Conservation (phyloP, 2,797 vertebrate genomes). For the Mormyrops attenuatus region DNA sequence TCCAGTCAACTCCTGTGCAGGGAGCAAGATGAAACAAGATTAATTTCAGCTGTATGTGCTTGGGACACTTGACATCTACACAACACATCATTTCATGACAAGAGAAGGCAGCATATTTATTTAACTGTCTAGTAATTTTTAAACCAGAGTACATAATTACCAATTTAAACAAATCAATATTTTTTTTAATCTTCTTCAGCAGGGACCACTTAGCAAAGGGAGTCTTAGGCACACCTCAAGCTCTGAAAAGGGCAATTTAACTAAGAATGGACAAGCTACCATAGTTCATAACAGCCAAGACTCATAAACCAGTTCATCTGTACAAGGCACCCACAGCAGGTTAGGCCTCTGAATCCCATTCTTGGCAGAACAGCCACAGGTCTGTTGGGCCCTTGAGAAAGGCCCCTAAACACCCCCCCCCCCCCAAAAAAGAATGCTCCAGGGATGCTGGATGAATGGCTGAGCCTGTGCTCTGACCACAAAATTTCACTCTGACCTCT, state of each 20-base stretch:
- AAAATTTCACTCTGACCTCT: background rate
- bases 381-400: background rate
- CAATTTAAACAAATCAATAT: background rate
- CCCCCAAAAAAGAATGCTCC: background rate
- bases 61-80: background rate
- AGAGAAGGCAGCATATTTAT: background rate
- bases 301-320: background rate
- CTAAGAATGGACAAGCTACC: background rate
- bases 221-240: background rate
- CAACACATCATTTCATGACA: background rate
- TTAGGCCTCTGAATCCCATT: background rate
- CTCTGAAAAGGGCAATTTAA: background rate
- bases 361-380: background rate
- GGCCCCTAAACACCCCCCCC: background rate
- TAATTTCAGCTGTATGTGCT: background rate
- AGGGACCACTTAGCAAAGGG: background rate
- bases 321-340: background rate
- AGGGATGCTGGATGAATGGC: background rate
- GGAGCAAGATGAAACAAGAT: background rate
- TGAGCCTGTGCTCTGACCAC: background rate
- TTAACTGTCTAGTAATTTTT: background rate
- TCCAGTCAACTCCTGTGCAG: constrained; percentile 78
- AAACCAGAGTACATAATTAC: background rate
- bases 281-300: background rate
- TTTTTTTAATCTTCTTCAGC: background rate